Conservation (phyloP, 2,797 vertebrate species). For the Cygnus olor region DNA sequence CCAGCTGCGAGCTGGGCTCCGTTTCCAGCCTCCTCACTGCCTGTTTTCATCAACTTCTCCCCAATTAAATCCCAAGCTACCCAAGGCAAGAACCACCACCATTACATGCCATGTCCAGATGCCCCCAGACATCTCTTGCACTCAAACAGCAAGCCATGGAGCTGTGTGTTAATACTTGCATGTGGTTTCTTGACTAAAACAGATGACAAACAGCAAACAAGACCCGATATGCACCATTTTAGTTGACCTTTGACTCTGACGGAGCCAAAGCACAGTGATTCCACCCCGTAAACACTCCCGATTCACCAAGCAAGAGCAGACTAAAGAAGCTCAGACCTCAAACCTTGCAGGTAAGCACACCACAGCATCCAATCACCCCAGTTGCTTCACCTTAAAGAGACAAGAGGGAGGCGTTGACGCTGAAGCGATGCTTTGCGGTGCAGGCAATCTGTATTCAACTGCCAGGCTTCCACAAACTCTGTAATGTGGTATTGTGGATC, state of each 20-base stretch:
- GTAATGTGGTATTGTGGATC: neutral
- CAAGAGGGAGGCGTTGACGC: neutral
- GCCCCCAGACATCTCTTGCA: neutral
- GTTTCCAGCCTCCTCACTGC: neutral
- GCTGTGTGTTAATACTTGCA: rapidly evolving
- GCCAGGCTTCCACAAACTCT: neutral
- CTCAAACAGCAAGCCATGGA: rapidly evolving
- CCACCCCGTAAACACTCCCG: neutral
- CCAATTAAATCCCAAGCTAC: neutral
- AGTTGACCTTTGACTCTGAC: rapidly evolving
- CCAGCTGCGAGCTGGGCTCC: neutral
- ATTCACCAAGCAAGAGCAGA: neutral
- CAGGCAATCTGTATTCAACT: neutral
- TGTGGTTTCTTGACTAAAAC: neutral
- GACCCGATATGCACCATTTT: rapidly evolving
- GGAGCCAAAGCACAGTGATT: neutral
- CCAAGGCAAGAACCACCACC: neutral
- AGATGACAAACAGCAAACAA: neutral
- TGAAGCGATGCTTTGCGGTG: neutral
- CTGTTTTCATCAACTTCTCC: neutral
- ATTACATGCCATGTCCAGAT: neutral
- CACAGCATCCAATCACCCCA: rapidly evolving
- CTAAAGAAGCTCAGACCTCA: neutral
- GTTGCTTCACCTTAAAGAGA: neutral
- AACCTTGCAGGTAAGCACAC: neutral